Evolutionary conservation across 2,797 vertebrate genomes (phyloP).

Genomic region (Chromis chromis): DNA sequence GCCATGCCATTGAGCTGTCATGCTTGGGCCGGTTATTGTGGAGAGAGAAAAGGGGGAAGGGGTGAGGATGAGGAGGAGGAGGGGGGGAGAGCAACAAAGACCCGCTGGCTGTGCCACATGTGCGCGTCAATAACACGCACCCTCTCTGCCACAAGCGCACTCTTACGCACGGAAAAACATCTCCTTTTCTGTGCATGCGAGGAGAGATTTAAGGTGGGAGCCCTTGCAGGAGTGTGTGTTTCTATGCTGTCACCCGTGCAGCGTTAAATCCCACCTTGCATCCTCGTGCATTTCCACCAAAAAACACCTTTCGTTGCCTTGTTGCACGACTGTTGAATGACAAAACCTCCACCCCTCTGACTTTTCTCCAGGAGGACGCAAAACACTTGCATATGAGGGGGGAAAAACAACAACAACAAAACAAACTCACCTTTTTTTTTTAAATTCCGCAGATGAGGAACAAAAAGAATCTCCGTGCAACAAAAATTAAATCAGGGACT

Average conservation of each 20-base stretch:
- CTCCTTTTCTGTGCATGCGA: neutral
- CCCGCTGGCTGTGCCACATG: slow-evolving; percentile 73
- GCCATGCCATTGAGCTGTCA: slow-evolving; percentile 44
- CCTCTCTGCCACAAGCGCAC: neutral
- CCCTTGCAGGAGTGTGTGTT: neutral
- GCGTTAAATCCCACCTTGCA: no score
- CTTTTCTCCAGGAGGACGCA: slow-evolving; percentile 18
- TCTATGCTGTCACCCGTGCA: neutral
- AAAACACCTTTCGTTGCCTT: slow-evolving; percentile 2
- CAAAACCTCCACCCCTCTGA: slow-evolving; percentile 27
- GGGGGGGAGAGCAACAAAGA: slow-evolving; percentile 71
- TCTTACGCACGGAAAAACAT: neutral
- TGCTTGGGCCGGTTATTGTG: slow-evolving; percentile 20
- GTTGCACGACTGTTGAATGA: slow-evolving; percentile 24
- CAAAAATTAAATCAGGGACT: slow-evolving; percentile 15
- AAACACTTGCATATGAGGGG: neutral
- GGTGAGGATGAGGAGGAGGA: neutral
- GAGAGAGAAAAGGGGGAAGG: neutral
- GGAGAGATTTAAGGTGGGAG: neutral
- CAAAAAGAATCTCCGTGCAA: slow-evolving; percentile 44
- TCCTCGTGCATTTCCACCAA: no score
- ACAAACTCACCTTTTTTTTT: slow-evolving; percentile 46
- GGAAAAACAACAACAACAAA: neutral
- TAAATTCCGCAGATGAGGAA: slow-evolving; percentile 22
- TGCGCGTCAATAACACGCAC: slow-evolving; percentile 73